Base-by-base conservation (phyloP, 2,888 invertebrate genomes). In the Synergus laeviventris region DNA sequence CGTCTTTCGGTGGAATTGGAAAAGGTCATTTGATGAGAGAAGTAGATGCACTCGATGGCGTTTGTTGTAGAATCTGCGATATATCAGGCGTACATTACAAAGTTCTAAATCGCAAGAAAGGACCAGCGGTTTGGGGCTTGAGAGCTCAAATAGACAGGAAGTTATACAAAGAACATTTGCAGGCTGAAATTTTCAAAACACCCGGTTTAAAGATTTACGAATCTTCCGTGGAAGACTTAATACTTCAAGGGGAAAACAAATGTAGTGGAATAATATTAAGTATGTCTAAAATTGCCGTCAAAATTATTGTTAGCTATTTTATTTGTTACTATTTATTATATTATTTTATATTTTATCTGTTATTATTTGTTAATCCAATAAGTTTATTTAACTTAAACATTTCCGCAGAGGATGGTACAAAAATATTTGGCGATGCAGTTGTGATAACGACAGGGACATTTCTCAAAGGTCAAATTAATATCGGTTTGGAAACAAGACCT, bases 1-100 rank as follows among this genome's bases (percentile, higher is more conserved):
- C 98, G 24, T 96, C 97, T 0, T 98, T 98, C 91, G 97, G 97
- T 38, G 97, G 97, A 9, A 96, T 98, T 83, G 97, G 97, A 0
- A 98, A 98, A 91, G 97, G 97, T 0, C 96, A 97, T 89, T 91
- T 97, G 74, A 95, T 97, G 94, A 93, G 94, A 83, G 97, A 97
- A 92, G 92, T 98, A 11, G 97, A 98, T 91, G 97, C 97, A 2
- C 91, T 98, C 56, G 97, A 97, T 91, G 97, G 97, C 2, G 89
- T 98, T 8, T 97, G 96, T 91, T 94, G 93, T 9, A 92, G 95
- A 81, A 94, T 97, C 76, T 97, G 97, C 91, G 97, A 97, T 91
- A 86, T 93, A 62, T 95, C 96, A 7, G 97, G 97, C 8, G 93
- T 96, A 36, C 95, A 96, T 84, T 97, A 96, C 87, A 96, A 95